Percentiles rank a stretch among this genome's conserved stretches.
phyloP scores from a whole-genome alignment of 2,797 vertebrate species.

The Perodicticus potto region DNA sequence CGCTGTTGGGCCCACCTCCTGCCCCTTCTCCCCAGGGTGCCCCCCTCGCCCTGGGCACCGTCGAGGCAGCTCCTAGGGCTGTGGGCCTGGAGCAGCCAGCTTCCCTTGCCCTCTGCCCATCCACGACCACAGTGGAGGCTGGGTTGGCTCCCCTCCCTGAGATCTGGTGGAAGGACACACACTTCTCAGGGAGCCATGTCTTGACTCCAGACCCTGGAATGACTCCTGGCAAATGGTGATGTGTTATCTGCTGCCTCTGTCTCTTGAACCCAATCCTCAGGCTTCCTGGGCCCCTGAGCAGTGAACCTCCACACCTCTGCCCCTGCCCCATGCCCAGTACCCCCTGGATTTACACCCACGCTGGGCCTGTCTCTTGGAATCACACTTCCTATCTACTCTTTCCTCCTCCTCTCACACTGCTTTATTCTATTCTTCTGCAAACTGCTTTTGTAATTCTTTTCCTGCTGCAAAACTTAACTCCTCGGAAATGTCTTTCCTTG shows the following conservation, averaged over 20 bases:
- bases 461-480: neutral
- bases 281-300: neutral
- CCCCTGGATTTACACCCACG: too few species aligned
- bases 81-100: neutral
- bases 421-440: neutral
- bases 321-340: too few species aligned
- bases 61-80: neutral
- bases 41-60: neutral
- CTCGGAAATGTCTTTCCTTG: neutral
- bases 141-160: neutral
- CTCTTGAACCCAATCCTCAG: neutral
- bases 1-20: neutral
- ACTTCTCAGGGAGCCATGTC: neutral
- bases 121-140: neutral
- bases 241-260: neutral
- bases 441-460: neutral
- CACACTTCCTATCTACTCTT: neutral
- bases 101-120: neutral
- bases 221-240: neutral
- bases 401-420: neutral
- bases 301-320: too few species aligned
- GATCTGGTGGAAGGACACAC: neutral
- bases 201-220: neutral
- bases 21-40: neutral
- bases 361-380: neutral